Base-by-base conservation (phyloP, 2,113 vertebrate genomes). In the Uria aalge region DNA sequence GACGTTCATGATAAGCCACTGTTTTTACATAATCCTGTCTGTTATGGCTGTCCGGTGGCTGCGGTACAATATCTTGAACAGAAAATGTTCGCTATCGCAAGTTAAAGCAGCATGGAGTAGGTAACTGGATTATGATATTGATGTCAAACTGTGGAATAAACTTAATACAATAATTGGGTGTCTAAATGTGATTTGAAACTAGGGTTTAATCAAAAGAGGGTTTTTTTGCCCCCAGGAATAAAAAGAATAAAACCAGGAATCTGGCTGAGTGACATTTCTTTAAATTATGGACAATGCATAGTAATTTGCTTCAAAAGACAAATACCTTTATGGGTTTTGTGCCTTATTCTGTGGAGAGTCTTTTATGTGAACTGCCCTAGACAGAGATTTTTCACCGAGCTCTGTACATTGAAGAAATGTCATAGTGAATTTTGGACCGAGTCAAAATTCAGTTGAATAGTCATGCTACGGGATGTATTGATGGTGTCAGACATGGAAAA, bases 1-100 rank as follows among this genome's bases (percentile, higher is more conserved):
- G 95, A 90, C 81, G 77, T 88, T 96, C 78, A 76, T 98, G 95
- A 79, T 91, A 96, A 97, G 52, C 95, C 90, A 88, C 92, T 97
- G 95, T 90, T 96, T 98, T 97, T 92, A 91, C 75, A 96, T 98
- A 97, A 98, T 98, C 96, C 94, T 95, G 90, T 96, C 94, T 93
- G 97, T 95, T 97, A 97, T 45, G 95, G 97, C 94, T 97, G 97
- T 97, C 97, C 90, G 83, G 94, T 97, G 94, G 94, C 93, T 96
- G 75, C 0, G 0, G 69, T 85, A 95, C 93, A 85, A 16, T 95
- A 63, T 93, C 95, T 90, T 57, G 5, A 97, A 83, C 53, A 95
- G 86, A 95, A 95, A 96, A 94, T 73, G 76, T 90, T 98, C 88
- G 93, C 96, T 97, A 94, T 97, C 67, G 85, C 94, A 96, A 97